Evolutionary conservation across 1,140 invertebrate genomes (phyloP).

Genomic region (Tetragnatha versicolor): DNA sequence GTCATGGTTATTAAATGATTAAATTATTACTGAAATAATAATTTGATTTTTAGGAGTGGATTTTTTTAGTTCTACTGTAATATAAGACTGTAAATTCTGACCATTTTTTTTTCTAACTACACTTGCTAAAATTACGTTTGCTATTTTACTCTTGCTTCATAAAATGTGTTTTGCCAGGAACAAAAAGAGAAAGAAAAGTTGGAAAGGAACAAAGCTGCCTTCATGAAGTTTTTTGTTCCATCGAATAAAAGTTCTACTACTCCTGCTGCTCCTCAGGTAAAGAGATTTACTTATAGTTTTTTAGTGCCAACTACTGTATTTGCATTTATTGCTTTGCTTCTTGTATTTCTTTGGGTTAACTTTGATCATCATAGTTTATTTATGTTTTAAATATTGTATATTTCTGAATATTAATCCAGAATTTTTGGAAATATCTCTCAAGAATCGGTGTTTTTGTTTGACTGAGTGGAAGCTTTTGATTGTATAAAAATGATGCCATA

Average conservation of each 20-base stretch:
- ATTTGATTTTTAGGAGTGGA: not conserved
- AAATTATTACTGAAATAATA: not conserved
- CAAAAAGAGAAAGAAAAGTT: constrained; percentile 45
- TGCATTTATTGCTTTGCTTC: not conserved
- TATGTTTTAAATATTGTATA: no score
- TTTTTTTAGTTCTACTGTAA: not conserved
- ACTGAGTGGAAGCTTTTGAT: no score
- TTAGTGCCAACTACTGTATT: not conserved
- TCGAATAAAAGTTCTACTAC: no score
- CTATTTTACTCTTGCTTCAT: no score
- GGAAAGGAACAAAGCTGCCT: constrained; percentile 24
- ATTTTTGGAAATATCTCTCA: no score
- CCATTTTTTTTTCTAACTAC: not conserved
- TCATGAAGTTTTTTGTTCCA: constrained; percentile 23
- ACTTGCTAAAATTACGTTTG: no score
- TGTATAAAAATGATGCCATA: no score
- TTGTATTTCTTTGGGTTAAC: not conserved
- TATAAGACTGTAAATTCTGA: not conserved
- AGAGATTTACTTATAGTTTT: not conserved
- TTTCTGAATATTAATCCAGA: no score
- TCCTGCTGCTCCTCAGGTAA: constrained; percentile 16
- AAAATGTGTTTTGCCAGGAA: constrained; percentile 31
- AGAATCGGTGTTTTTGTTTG: no score
- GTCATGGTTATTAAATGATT: not conserved
- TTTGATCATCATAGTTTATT: not conserved